Conservation (phyloP, 2,113 vertebrate species). For the Nothoprocta pentlandii region DNA sequence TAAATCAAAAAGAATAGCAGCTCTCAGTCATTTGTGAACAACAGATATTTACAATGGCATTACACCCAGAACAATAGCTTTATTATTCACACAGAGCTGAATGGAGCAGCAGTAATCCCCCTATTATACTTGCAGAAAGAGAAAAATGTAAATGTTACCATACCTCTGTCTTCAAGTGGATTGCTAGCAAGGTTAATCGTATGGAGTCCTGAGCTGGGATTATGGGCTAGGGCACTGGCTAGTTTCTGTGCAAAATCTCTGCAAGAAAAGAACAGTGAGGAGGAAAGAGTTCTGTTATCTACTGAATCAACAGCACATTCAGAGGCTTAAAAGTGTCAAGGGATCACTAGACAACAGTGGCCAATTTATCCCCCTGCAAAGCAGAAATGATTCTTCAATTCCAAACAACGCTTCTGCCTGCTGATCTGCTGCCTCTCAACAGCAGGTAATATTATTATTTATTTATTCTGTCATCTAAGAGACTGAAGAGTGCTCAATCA, state of each 20-base stretch:
- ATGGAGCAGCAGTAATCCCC: not conserved
- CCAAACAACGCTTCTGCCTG: not conserved
- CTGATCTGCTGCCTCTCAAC: not conserved
- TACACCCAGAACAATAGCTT: not conserved
- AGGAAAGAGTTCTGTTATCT: slow-evolving; percentile 15
- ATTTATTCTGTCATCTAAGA: not conserved
- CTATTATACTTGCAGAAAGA: not conserved
- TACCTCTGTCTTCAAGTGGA: slow-evolving; percentile 96
- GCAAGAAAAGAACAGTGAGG: slow-evolving; percentile 42
- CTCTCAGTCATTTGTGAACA: slow-evolving; percentile 6
- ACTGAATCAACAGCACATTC: not conserved
- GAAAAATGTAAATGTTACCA: not conserved
- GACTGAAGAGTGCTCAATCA: not conserved
- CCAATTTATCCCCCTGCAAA: not conserved
- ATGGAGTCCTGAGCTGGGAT: slow-evolving; percentile 92
- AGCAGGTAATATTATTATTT: not conserved
- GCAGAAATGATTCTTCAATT: not conserved
- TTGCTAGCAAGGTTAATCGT: slow-evolving; percentile 95
- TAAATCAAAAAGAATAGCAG: not conserved
- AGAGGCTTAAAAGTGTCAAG: not conserved
- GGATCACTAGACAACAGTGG: not conserved
- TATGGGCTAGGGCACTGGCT: slow-evolving; percentile 89
- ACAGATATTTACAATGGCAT: slow-evolving; percentile 4
- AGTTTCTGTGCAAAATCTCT: slow-evolving; percentile 98
- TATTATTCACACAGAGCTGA: not conserved